A percentile compares a stretch with the other conserved stretches of the same genome.
Conservation (phyloP, 2,797 vertebrate genomes). For the Spondyliosoma cantharus region DNA sequence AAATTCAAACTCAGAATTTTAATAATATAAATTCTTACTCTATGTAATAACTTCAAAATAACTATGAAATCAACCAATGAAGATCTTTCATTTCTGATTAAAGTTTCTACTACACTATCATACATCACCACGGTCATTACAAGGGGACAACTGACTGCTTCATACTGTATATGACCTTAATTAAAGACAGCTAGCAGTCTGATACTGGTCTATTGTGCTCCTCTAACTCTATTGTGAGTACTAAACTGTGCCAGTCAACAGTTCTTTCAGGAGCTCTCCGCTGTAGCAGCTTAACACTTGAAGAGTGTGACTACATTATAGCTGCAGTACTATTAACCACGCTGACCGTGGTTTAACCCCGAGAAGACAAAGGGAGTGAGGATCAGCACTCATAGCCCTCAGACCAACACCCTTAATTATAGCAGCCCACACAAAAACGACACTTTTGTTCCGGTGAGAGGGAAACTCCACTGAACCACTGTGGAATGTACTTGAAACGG, state of each 20-base stretch:
- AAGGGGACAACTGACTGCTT: not conserved
- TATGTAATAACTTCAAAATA: too few species aligned
- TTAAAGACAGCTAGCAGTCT: not conserved
- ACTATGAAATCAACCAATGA: too few species aligned
- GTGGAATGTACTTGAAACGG: constrained; percentile 17
- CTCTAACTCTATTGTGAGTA: not conserved
- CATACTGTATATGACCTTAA: not conserved
- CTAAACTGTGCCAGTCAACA: not conserved
- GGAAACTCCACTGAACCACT: not conserved
- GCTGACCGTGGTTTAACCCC: constrained; percentile 58
- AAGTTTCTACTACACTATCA: not conserved
- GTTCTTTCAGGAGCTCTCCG: not conserved
- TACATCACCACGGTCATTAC: not conserved
- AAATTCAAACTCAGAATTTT: too few species aligned
- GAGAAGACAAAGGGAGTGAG: constrained; percentile 52
- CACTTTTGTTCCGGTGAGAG: constrained; percentile 45
- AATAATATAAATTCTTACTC: too few species aligned
- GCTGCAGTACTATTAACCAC: constrained; percentile 34
- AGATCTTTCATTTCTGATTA: not conserved
- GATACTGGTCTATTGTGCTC: not conserved
- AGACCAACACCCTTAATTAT: constrained; percentile 50
- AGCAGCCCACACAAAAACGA: constrained; percentile 30
- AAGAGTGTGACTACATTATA: constrained; percentile 33
- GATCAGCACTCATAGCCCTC: constrained; percentile 11
- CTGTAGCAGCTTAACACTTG: not conserved